Evolutionary conservation across 2,113 vertebrate genomes (phyloP).

Genomic region (Pelodiscus sinensis): DNA sequence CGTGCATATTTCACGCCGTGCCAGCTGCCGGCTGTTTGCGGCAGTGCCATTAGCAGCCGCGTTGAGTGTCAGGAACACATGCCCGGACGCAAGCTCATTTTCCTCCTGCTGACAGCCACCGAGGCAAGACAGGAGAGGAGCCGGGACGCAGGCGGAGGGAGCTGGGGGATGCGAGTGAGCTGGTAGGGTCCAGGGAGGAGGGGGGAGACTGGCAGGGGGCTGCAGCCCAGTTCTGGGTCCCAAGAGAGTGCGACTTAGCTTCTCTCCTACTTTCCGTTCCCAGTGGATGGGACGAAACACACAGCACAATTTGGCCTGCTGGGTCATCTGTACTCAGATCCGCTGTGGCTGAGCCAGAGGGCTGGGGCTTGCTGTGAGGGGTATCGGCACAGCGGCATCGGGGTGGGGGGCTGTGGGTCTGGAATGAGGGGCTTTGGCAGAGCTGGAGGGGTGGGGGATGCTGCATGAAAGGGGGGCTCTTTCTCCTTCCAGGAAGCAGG

Average conservation of each 20-base stretch:
- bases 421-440: too few relatives aligned
- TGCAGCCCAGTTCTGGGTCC: neutral
- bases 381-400: too few relatives aligned
- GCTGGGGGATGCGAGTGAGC: neutral
- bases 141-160: neutral
- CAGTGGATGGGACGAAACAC: neutral
- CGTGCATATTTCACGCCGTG: neutral
- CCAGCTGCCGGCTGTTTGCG: neutral
- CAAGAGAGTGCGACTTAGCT: neutral
- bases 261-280: neutral
- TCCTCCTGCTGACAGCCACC: neutral
- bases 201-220: neutral
- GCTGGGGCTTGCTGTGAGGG: too few relatives aligned
- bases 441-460: neutral
- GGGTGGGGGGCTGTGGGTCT: too few relatives aligned
- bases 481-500: neutral
- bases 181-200: neutral
- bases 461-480: neutral
- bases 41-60: neutral
- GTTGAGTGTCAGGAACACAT: neutral
- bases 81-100: neutral
- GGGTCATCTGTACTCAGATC: too few relatives aligned
- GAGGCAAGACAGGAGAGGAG: neutral
- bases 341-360: too few relatives aligned
- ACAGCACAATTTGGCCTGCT: too few relatives aligned